A percentile compares a stretch with the other conserved stretches of the same genome.
Evolutionary conservation across 2,113 vertebrate species (phyloP).

Genomic region (Sitta europaea): DNA sequence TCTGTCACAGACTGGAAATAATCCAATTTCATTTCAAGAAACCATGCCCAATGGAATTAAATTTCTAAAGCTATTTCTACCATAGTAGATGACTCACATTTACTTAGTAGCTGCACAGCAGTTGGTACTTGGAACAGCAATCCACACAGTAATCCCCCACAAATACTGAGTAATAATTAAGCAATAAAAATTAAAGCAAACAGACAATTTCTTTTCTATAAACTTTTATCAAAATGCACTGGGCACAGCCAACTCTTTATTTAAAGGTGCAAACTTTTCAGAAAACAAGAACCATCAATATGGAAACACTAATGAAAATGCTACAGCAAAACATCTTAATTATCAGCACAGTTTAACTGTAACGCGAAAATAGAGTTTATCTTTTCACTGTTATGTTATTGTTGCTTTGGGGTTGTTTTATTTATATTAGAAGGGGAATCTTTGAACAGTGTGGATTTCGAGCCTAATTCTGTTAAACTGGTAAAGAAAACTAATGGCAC

Average conservation of each 20-base stretch:
- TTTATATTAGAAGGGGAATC: neutral
- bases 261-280: neutral
- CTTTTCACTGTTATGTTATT: neutral
- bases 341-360: neutral
- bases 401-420: neutral
- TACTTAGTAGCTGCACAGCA: neutral
- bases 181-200: neutral
- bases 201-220: neutral
- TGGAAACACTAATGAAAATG: neutral
- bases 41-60: neutral
- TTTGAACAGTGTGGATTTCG: neutral
- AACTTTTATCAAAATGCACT: neutral
- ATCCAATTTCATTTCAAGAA: neutral
- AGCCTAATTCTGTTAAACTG: neutral
- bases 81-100: neutral
- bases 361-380: neutral
- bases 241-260: neutral
- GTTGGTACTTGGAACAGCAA: neutral
- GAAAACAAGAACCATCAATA: neutral
- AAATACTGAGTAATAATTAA: neutral
- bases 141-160: neutral
- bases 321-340: neutral
- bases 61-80: constrained; percentile 21
- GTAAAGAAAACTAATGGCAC: neutral
- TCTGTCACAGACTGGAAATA: neutral